phyloP scores from a whole-genome alignment of 2,888 invertebrate species.

The Volucella inflata region DNA sequence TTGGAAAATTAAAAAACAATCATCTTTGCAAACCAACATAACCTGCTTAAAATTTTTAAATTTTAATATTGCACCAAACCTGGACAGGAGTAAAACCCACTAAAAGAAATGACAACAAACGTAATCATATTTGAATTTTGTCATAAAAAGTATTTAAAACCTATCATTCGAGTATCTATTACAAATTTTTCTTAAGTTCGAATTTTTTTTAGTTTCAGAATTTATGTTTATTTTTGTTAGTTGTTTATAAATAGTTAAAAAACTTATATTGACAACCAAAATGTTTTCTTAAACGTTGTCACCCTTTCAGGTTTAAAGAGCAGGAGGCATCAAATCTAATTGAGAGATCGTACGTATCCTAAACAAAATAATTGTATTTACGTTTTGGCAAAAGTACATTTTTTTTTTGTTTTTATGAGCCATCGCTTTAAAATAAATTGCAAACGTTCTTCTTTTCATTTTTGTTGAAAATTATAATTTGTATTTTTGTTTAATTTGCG shows the following conservation, averaged over 20 bases:
- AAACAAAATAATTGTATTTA: slow-evolving; percentile 60
- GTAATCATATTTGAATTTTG: background rate
- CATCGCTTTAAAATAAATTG: slow-evolving; percentile 29
- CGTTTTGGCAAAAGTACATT: slow-evolving; percentile 47
- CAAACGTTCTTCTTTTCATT: slow-evolving; percentile 20
- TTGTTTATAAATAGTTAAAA: slow-evolving; percentile 31
- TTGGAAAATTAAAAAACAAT: no score
- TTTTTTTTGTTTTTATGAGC: slow-evolving; percentile 16
- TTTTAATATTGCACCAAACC: no score
- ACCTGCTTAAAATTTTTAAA: no score
- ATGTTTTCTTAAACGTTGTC: slow-evolving; percentile 76
- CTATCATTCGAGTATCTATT: slow-evolving; percentile 11
- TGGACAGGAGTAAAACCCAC: no score
- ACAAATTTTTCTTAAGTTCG: slow-evolving; percentile 6
- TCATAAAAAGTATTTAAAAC: background rate
- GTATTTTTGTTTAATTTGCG: slow-evolving; percentile 23
- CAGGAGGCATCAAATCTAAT: slow-evolving; percentile 84
- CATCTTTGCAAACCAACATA: no score
- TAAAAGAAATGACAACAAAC: no score
- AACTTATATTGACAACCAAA: slow-evolving; percentile 58
- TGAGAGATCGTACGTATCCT: slow-evolving; percentile 84
- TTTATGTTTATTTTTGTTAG: slow-evolving; percentile 5
- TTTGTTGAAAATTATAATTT: slow-evolving; percentile 13
- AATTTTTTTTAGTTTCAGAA: slow-evolving; percentile 7
- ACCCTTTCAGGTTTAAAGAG: slow-evolving; percentile 84